Evolutionary conservation across 1,140 invertebrate species (phyloP).

Genomic region (Bathynomus jamesi): DNA sequence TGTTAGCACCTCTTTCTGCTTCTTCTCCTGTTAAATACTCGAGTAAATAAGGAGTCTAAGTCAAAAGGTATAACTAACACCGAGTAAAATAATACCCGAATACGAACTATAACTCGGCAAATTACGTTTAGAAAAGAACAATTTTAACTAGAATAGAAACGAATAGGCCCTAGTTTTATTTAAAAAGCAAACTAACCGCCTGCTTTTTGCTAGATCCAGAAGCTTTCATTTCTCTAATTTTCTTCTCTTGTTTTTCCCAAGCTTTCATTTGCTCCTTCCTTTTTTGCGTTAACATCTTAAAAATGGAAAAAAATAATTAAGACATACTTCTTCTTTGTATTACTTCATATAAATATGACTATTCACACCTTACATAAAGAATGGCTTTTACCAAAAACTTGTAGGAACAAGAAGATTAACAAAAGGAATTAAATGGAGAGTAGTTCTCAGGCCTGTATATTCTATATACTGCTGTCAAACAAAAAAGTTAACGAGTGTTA

Average conservation of each 20-base stretch:
- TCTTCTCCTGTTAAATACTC: slow-evolving; percentile 57
- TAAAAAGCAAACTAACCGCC: slow-evolving; percentile 18
- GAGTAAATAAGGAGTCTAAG: background rate
- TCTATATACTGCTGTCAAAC: no score
- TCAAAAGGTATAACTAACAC: background rate
- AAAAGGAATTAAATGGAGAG: background rate
- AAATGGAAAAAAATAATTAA: background rate
- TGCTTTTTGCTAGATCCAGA: slow-evolving; percentile 87
- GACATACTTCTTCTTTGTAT: no score
- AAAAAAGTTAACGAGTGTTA: no score
- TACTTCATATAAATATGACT: no score
- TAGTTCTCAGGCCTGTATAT: background rate
- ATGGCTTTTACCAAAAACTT: no score
- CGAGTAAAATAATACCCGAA: background rate
- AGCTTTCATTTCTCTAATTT: slow-evolving; percentile 85
- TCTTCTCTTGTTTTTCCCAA: slow-evolving; percentile 96
- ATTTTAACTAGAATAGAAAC: slow-evolving; percentile 46
- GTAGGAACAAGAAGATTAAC: no score
- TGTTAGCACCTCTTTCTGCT: slow-evolving; percentile 81
- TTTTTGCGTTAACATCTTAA: slow-evolving; percentile 90
- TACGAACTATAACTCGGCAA: background rate
- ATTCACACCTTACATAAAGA: no score
- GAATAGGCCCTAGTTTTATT: background rate
- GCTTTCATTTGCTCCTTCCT: slow-evolving; percentile 91
- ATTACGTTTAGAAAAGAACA: background rate